Base-by-base conservation (phyloP, 2,888 invertebrate species). In the Coelinius sp. region DNA sequence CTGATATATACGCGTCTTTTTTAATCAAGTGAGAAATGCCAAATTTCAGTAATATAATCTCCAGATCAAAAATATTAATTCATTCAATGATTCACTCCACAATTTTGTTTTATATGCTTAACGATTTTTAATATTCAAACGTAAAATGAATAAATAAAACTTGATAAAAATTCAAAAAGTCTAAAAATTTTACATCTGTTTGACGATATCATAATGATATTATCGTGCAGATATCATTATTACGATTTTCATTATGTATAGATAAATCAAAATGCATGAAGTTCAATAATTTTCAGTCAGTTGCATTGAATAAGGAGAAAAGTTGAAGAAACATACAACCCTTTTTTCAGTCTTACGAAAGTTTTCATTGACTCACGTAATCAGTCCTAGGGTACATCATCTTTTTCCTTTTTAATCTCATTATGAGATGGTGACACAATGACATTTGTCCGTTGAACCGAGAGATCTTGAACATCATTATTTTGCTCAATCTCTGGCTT, bases 401-500 rank as follows among this genome's bases (percentile, higher is more conserved):
- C 86, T 86, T 90, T 91, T 86, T 92, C 92, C 81, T 92, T 89
- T 83, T 92, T 92, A 76, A 91, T 90, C 78, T 90, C 90, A 52
- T 91, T 91, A 10, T 93, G 93, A 12, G 93, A 93, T 83, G 94
- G 92, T 73, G 94, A 94, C 71, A 95, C 94, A 14, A 94, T 90
- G 7, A 90, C 89, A 71, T 80, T 87, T 72, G 90, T 90, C 46
- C 90, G 86, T 35, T 89, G 89, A 67, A 95, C 90, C n/a, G 95
- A 95, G 25, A 95, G 89, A 85, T 95, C 95, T 85, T 95, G 95
- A 5, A 95, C 95, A 79, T 93, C 93, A 31, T 73, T 68, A n/a
- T n/a, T n/a, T 12, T 73, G 65, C 31, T 70, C 63, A 10, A 73
- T 68, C 1, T 59, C 66, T 56, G 12, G 7, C 31, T 31, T 8